Percentiles rank a stretch among this genome's conserved stretches.
Evolutionary conservation across 2,888 invertebrate genomes (phyloP).

Genomic region (Myopa tessellatipennis): DNA sequence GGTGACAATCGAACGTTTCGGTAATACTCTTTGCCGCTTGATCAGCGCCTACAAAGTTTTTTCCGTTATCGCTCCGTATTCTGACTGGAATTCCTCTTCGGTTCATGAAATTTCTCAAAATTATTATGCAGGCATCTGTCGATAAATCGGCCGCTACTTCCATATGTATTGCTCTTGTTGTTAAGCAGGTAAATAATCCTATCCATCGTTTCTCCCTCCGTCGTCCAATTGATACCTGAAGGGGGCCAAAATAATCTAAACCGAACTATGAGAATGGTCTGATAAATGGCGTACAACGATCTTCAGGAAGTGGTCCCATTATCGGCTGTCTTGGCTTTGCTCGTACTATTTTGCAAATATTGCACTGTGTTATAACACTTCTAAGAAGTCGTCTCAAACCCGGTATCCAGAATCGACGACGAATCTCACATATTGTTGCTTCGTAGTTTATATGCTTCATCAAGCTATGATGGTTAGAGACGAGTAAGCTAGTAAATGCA

Average conservation of each 20-base stretch:
- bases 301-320: slow-evolving; percentile 43
- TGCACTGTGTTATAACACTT: slow-evolving; percentile 2
- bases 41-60: slow-evolving; percentile 41
- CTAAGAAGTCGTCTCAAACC: slow-evolving; percentile 14
- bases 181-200: slow-evolving; percentile 47
- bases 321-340: slow-evolving; percentile 36
- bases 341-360: slow-evolving; percentile 15
- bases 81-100: slow-evolving; percentile 33
- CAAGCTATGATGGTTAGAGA: slow-evolving; percentile 12
- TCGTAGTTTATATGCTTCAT: slow-evolving; percentile 36
- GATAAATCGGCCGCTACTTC: neutral
- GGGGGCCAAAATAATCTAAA: neutral
- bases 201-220: slow-evolving; percentile 44
- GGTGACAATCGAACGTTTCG: neutral
- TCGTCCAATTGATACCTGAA: slow-evolving; percentile 31
- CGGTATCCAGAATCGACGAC: slow-evolving; percentile 30
- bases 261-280: slow-evolving; percentile 43
- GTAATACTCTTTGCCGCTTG: slow-evolving; percentile 17
- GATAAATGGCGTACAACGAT: slow-evolving; percentile 39
- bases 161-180: neutral
- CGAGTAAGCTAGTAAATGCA: slow-evolving; percentile 16
- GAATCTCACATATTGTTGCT: slow-evolving; percentile 23
- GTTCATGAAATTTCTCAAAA: slow-evolving; percentile 1
- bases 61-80: slow-evolving; percentile 42
- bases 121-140: slow-evolving; percentile 40